Evolutionary conservation across 2,888 invertebrate genomes (phyloP).

Genomic region (Parelbella ahira): DNA sequence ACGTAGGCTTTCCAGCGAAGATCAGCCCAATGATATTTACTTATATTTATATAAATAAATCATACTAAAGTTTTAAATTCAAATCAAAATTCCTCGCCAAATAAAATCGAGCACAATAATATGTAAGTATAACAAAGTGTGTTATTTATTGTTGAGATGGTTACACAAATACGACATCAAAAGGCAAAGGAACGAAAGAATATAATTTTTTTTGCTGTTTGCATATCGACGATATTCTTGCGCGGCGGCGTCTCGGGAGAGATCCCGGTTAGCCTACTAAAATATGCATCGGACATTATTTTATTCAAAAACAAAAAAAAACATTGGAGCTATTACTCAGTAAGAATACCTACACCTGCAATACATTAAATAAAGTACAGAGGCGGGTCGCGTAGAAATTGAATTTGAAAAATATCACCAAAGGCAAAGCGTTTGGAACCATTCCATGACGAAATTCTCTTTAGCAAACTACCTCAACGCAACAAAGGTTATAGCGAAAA

Average conservation of each 20-base stretch:
- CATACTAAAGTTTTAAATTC: conserved; percentile 5
- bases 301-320: conserved; percentile 37
- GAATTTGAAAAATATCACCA: conserved; percentile 43
- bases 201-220: conserved; percentile 18
- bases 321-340: conserved; percentile 42
- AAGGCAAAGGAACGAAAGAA: conserved; percentile 6
- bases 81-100: background rate
- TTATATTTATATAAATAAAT: too few species aligned
- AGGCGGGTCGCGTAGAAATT: conserved; percentile 39
- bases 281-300: conserved; percentile 42
- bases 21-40: too few species aligned
- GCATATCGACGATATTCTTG: conserved; percentile 11
- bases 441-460: conserved; percentile 31
- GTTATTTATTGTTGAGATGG: conserved; percentile 5
- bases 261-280: conserved; percentile 30
- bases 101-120: conserved; percentile 7
- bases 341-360: conserved; percentile 40
- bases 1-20: too few species aligned
- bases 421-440: conserved; percentile 32
- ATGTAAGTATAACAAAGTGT: conserved; percentile 2
- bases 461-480: conserved; percentile 6
- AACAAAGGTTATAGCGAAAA: conserved; percentile 5
- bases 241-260: conserved; percentile 25
- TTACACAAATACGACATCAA: conserved; percentile 11
- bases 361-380: conserved; percentile 44